Conservation (phyloP, 2,797 vertebrate species). For the Buphagus erythrorhynchus region DNA sequence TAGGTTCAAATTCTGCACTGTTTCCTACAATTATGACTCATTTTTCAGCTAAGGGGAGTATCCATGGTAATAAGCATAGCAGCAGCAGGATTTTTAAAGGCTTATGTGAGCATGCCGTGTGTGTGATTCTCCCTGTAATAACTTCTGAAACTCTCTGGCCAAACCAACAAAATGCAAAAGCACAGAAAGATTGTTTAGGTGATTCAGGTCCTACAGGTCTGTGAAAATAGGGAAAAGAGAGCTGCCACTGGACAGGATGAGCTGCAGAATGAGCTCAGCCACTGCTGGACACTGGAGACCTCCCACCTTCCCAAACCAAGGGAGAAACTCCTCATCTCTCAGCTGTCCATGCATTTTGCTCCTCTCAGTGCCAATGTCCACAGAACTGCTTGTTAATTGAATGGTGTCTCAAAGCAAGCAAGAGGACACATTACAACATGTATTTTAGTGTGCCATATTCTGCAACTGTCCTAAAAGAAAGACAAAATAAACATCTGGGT, state of each 20-base stretch:
- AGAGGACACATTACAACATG: neutral
- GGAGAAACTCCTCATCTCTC: neutral
- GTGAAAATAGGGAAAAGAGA: neutral
- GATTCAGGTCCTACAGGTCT: neutral
- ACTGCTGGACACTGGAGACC: neutral
- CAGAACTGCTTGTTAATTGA: neutral
- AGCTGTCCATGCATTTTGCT: fast-evolving
- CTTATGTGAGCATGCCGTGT: neutral
- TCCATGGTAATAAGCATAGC: slow-evolving; percentile 13
- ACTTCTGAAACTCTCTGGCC: neutral
- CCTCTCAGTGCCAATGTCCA: fast-evolving
- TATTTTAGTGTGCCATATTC: neutral
- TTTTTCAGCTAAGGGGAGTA: slow-evolving; percentile 56
- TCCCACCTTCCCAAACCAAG: neutral
- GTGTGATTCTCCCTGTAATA: neutral
- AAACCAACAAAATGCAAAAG: slow-evolving; percentile 2
- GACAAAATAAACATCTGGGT: neutral
- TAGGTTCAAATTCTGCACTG: slow-evolving; percentile 47
- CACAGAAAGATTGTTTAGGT: neutral
- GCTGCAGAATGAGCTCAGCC: neutral
- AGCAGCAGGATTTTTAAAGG: slow-evolving; percentile 44
- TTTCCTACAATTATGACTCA: slow-evolving; percentile 53
- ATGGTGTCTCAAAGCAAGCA: neutral
- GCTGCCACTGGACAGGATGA: neutral
- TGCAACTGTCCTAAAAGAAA: neutral